Percentiles rank a stretch among this genome's conserved stretches.
These are phyloP conservation scores for Brachypalpus laphriformis DNA, from an alignment of 2,888 invertebrate genomes.

Conservation along the genomic window DNA sequence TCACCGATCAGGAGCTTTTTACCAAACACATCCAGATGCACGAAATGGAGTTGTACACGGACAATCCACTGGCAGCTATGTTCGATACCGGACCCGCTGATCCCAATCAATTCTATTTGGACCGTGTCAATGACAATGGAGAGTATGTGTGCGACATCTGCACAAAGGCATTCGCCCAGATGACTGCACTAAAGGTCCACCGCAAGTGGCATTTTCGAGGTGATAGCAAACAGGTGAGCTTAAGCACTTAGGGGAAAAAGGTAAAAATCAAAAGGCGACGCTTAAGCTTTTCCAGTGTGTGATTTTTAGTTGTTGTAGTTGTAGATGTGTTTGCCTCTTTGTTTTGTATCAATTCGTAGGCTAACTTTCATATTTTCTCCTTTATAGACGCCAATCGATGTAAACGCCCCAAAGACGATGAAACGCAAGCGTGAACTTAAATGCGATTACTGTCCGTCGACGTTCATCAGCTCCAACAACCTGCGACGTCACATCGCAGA, in stretches of 20 bases:
- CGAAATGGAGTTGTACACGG: constrained; percentile 81
- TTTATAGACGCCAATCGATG: constrained; percentile 74
- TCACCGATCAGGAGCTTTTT: constrained; percentile 82
- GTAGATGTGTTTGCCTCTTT: constrained; percentile 7
- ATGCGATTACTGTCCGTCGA: constrained; percentile 82
- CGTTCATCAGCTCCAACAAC: constrained; percentile 82
- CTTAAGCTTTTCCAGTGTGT: constrained; percentile 69
- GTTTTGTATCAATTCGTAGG: not conserved
- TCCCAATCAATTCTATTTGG: constrained; percentile 81
- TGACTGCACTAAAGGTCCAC: constrained; percentile 83
- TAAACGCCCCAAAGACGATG: constrained; percentile 76
- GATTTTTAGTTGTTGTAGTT: constrained; percentile 29
- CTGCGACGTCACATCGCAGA: constrained; percentile 82
- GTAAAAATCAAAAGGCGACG: constrained; percentile 69
- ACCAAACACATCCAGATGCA: constrained; percentile 82
- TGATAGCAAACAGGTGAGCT: constrained; percentile 83
- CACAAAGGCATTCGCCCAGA: constrained; percentile 81
- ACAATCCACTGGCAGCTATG: constrained; percentile 82
- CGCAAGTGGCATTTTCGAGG: constrained; percentile 83
- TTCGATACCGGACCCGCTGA: constrained; percentile 82
- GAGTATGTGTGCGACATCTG: constrained; percentile 83
- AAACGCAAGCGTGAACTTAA: constrained; percentile 81
- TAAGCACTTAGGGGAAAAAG: constrained; percentile 74
- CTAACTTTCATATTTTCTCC: constrained; percentile 4
- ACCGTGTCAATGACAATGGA: constrained; percentile 81